Conservation (phyloP, 2,797 vertebrate species). For the Malurus leucopterus region DNA sequence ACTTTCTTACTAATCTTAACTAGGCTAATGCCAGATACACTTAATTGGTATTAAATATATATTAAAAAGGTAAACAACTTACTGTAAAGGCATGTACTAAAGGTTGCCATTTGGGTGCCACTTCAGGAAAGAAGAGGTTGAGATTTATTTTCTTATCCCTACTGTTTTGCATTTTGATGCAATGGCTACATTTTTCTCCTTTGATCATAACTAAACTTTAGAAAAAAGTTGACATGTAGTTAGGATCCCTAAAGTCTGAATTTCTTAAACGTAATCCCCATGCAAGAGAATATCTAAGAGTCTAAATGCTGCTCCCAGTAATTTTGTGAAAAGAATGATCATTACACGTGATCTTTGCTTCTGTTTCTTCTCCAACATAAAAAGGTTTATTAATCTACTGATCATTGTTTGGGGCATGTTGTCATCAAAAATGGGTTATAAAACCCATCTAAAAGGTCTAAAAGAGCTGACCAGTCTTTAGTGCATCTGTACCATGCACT, state of each 20-base stretch:
- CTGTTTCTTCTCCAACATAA: neutral
- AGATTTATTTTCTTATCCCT: neutral
- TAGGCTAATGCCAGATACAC: neutral
- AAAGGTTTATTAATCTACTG: neutral
- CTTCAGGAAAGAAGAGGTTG: neutral
- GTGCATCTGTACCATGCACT: neutral
- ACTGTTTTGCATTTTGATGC: neutral
- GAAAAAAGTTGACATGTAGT: neutral
- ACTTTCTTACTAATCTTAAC: neutral
- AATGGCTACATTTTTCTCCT: neutral
- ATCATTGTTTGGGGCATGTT: neutral
- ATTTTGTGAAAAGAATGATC: neutral
- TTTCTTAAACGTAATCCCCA: neutral
- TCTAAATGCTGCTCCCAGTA: neutral
- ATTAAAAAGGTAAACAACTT: neutral
- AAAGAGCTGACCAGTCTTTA: neutral
- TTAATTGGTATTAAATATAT: neutral
- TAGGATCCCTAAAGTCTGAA: neutral
- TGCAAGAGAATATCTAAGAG: neutral
- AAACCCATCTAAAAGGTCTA: neutral
- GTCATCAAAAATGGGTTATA: neutral
- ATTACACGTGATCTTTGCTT: neutral
- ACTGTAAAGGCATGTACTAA: neutral
- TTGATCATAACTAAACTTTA: neutral
- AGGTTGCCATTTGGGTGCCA: neutral